A percentile compares a stretch with the other conserved stretches of the same genome.
These are phyloP conservation scores for Capreolus pygargus DNA, from an alignment of 2,113 vertebrate genomes.

Conservation along the genomic window DNA sequence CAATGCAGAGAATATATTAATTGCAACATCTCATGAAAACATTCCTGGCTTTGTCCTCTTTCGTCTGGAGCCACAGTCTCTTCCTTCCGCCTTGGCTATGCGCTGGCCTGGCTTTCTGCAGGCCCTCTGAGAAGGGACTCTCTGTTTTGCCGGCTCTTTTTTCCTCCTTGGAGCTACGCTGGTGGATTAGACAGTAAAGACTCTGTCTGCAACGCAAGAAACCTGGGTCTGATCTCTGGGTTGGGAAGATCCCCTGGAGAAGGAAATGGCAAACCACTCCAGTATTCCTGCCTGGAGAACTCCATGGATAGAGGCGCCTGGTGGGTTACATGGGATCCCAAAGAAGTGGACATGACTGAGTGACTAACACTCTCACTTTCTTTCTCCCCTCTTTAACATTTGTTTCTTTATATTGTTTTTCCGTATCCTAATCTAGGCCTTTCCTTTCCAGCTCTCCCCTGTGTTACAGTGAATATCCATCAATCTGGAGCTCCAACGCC, in stretches of 20 bases:
- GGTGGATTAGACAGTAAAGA: background rate
- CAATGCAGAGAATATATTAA: background rate
- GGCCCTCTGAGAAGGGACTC: background rate
- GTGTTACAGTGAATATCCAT: background rate
- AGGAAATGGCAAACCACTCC: background rate
- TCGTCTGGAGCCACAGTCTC: rapidly evolving
- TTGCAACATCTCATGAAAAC: background rate
- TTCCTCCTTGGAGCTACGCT: background rate
- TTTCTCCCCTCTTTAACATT: background rate
- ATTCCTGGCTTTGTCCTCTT: background rate
- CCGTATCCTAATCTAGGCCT: background rate
- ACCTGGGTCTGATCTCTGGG: background rate
- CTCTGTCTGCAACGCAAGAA: background rate
- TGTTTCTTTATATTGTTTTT: background rate
- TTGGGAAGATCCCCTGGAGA: background rate
- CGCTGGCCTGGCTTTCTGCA: background rate
- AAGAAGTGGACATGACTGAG: background rate
- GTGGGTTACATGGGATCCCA: background rate
- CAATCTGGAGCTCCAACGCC: rapidly evolving
- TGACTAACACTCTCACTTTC: background rate
- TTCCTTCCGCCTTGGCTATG: background rate
- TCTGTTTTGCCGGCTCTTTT: background rate
- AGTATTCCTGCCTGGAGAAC: background rate
- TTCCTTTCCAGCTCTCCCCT: background rate
- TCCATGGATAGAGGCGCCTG: background rate